Percentiles rank a stretch among this genome's conserved stretches.
phyloP scores from a whole-genome alignment of 2,113 vertebrate genomes.

The Struthidea cinerea region DNA sequence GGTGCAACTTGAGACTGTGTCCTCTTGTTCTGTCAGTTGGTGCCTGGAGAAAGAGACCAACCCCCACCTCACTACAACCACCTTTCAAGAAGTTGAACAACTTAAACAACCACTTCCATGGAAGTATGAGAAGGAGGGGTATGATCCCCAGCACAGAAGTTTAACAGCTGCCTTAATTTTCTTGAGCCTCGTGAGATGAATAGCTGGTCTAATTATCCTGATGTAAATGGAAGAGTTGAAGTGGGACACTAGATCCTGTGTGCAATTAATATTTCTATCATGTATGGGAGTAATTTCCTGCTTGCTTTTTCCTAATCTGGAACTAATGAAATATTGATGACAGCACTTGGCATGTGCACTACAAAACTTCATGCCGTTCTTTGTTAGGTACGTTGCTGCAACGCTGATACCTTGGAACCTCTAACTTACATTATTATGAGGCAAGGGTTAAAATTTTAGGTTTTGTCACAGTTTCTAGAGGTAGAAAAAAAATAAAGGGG shows the following conservation, averaged over 20 bases:
- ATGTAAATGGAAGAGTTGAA: neutral
- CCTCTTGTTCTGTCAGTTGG: too few species aligned
- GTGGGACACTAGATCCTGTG: neutral
- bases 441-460: neutral
- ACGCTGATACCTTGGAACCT: neutral
- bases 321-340: neutral
- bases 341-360: neutral
- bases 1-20: too few species aligned
- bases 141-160: neutral
- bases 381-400: neutral
- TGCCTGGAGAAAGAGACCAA: too few species aligned
- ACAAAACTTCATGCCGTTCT: accelerated
- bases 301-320: neutral
- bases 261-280: neutral
- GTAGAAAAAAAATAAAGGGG: neutral
- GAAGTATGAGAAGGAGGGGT: neutral
- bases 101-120: neutral
- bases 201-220: neutral
- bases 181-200: neutral
- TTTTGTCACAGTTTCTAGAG: neutral
- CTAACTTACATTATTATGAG: neutral
- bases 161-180: neutral
- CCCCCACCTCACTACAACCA: too few species aligned
- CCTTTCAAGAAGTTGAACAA: too few species aligned
- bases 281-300: neutral